Evolutionary conservation across 1,140 invertebrate genomes (phyloP).

Genomic region (Pseudomyrmex gracilis): DNA sequence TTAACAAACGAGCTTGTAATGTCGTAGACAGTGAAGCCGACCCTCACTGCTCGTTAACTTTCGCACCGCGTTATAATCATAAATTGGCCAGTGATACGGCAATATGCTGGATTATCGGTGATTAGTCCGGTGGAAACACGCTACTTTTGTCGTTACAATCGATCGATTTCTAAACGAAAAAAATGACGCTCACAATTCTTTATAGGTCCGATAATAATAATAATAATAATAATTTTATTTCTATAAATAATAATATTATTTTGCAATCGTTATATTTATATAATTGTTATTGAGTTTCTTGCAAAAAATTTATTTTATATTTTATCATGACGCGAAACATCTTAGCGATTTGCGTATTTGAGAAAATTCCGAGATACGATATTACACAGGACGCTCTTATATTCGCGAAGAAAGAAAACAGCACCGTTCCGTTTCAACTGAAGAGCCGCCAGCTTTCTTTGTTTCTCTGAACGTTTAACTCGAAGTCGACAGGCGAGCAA

Average conservation of each 20-base stretch:
- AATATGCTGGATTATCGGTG: conserved; percentile 58
- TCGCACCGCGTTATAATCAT: conserved; percentile 66
- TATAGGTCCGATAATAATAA: not conserved
- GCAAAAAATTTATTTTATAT: not conserved
- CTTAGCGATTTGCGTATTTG: conserved; percentile 33
- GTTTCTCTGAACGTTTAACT: conserved; percentile 55
- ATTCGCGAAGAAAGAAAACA: conserved; percentile 57
- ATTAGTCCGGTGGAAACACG: conserved; percentile 42
- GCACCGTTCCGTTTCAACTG: conserved; percentile 36
- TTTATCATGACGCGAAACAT: conserved; percentile 19
- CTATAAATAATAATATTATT: no score
- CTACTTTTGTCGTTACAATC: conserved; percentile 40
- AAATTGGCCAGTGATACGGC: conserved; percentile 61
- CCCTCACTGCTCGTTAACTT: conserved; percentile 66
- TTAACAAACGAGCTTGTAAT: conserved; percentile 76
- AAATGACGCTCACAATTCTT: not conserved
- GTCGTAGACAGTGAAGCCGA: conserved; percentile 50
- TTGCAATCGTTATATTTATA: no score
- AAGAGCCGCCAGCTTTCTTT: conserved; percentile 49
- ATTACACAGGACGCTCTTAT: conserved; percentile 41
- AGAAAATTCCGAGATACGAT: conserved; percentile 45
- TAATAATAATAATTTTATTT: no score
- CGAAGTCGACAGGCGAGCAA: conserved; percentile 51
- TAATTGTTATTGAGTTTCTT: no score
- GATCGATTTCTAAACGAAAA: conserved; percentile 16